phyloP scores from a whole-genome alignment of 1,140 invertebrate genomes.

The Macrosteles quadrilineatus region DNA sequence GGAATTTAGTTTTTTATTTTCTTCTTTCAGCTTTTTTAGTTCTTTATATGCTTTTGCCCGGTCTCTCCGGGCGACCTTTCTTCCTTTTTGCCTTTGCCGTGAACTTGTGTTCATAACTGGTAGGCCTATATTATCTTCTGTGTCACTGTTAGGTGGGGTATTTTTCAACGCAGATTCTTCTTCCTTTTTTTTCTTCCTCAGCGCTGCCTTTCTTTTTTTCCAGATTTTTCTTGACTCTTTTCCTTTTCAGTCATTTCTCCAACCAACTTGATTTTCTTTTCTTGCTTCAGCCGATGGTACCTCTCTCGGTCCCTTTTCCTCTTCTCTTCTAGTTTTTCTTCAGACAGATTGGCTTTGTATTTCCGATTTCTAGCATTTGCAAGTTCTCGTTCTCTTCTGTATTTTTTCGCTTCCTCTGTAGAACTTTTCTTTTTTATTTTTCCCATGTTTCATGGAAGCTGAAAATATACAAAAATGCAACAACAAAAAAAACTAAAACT shows the following conservation, averaged over 20 bases:
- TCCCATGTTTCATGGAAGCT: neutral
- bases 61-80: no score
- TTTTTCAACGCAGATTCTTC: neutral
- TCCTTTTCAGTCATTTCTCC: neutral
- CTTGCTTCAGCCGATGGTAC: neutral
- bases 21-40: no score
- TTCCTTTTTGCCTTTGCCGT: no score
- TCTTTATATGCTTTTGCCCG: no score
- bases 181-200: neutral
- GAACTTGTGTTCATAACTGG: neutral
- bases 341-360: neutral
- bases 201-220: neutral
- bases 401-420: neutral
- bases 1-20: no score
- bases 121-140: neutral
- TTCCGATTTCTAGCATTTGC: neutral
- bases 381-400: neutral
- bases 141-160: neutral
- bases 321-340: neutral
- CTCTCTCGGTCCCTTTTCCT: neutral
- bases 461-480: neutral
- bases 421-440: neutral
- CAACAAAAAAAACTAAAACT: neutral
- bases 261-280: neutral
- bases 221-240: neutral